phyloP scores from a whole-genome alignment of 2,797 vertebrate genomes.

The Streptopelia turtur region DNA sequence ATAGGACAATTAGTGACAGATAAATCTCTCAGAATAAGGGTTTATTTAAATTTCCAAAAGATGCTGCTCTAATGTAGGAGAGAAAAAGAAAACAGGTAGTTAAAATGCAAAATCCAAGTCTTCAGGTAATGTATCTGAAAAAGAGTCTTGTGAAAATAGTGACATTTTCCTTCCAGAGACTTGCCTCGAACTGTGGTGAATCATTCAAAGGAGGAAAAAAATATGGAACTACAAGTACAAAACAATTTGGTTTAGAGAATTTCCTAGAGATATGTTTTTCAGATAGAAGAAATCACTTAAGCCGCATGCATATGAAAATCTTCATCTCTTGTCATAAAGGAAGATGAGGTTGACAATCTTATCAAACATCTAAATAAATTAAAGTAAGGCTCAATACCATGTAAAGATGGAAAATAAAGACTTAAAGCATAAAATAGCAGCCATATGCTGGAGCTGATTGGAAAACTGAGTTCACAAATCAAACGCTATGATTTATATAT shows the following conservation, averaged over 20 bases:
- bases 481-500: background rate
- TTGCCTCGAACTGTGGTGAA: background rate
- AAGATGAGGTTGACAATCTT: background rate
- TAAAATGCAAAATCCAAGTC: background rate
- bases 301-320: background rate
- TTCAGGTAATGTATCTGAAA: background rate
- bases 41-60: background rate
- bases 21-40: background rate
- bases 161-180: background rate
- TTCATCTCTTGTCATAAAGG: background rate
- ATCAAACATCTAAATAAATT: background rate
- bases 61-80: background rate
- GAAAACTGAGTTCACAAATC: background rate
- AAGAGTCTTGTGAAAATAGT: background rate
- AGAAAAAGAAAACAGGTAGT: background rate
- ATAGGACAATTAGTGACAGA: background rate
- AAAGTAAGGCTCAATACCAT: background rate
- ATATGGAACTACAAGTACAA: background rate
- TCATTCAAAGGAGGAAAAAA: background rate
- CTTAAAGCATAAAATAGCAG: background rate
- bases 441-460: background rate
- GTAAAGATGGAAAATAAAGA: background rate
- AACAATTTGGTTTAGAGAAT: background rate
- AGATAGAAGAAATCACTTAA: background rate
- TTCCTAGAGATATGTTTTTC: background rate